Evolutionary conservation across 2,888 invertebrate species (phyloP), one percentile per base, ranked within the genome.

Genomic region (Hypolimnas misippus): DNA sequence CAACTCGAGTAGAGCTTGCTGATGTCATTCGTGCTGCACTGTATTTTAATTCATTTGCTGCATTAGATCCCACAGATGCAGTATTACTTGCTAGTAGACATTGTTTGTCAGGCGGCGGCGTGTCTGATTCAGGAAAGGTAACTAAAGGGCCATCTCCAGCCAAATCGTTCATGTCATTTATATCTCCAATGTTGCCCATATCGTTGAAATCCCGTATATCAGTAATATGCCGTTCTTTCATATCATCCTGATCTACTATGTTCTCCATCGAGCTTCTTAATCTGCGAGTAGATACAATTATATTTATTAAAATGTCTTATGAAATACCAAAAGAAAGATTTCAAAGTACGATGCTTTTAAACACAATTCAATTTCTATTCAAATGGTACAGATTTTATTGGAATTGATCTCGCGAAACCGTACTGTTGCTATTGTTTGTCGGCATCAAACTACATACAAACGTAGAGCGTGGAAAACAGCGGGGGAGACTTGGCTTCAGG

Each of bases 21-120:
- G 96, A 96, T 67, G 96, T 96, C 84, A 95, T 95, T 72, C 96
- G 94, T 78, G 96, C 97, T 84, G 97, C 96, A 84, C 97, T 96
- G 81, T 96, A 97, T 83, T 96, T 97, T 70, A 97, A 90, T 61
- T 95, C 95, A 77, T 96, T 96, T 25, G 95, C 93, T 7, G 85
- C 75, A 73, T 78, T 88, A 10, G 88, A 81, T 2, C 87, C 87
- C 51, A 87, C 83, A 5, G 87, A 79, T 12, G 80, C 79, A 65
- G 91, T 77, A 80, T 84, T 87, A 68, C 93, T 81, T 74, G 93
- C 78, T 38, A 89, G 78, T 73, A 93, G 71, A 57, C 83, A 86
- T 73, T 93, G 81, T 82, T 92, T 77, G 76, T 92, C 79, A 55
- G 93, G 94, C 17, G 94, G 94, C 56, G 95, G 95, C 19, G 96